Evolutionary conservation across 2,113 vertebrate species (phyloP).

Genomic region (Xiphophorus maculatus): DNA sequence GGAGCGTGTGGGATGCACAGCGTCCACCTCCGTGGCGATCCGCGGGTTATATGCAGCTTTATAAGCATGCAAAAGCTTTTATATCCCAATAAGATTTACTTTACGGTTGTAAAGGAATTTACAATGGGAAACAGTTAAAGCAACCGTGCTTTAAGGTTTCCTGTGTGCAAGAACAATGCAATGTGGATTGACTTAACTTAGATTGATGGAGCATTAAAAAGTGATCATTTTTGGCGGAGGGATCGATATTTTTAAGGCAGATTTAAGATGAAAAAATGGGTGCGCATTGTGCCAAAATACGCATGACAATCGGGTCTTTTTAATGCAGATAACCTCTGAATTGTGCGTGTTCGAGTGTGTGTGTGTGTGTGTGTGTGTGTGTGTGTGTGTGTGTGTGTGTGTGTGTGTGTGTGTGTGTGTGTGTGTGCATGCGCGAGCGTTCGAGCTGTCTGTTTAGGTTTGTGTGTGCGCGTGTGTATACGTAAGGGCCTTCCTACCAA

Average conservation of each 20-base stretch:
- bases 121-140: slow-evolving; percentile 91
- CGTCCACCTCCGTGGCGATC: slow-evolving; percentile 82
- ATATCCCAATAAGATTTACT: slow-evolving; percentile 97
- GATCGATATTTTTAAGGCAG: background rate
- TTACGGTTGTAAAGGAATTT: slow-evolving; percentile 96
- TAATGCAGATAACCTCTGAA: slow-evolving; percentile 14
- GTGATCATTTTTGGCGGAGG: background rate
- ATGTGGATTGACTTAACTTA: background rate
- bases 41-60: slow-evolving; percentile 93
- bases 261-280: background rate
- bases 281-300: background rate
- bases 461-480: background rate
- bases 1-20: slow-evolving; percentile 40
- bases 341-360: slow-evolving; percentile 3
- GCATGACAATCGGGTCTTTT: slow-evolving; percentile 12
- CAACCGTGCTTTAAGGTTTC: slow-evolving; percentile 62
- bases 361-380: background rate
- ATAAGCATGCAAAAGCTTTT: slow-evolving; percentile 98
- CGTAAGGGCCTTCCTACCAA: background rate
- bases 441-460: background rate
- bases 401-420: background rate
- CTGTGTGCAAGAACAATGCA: slow-evolving; percentile 23
- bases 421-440: background rate
- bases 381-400: slow-evolving; percentile 6
- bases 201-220: background rate